Percentiles rank a stretch among this genome's conserved stretches.
Conservation (phyloP, 2,888 invertebrate genomes). For the Drosophila acutilabella region DNA sequence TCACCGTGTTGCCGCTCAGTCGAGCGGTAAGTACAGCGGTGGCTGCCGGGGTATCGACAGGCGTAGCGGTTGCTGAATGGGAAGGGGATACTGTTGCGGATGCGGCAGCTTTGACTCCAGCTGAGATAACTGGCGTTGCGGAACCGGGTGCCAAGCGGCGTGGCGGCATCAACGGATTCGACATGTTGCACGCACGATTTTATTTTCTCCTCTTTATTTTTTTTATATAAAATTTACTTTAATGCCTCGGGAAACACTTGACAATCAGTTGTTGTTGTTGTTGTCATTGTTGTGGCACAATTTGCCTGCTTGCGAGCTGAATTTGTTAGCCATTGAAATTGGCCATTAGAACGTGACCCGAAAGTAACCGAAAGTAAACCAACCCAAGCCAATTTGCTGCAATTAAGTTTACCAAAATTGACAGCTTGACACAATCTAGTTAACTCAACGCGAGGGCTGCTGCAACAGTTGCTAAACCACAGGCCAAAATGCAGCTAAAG, state of each 20-base stretch:
- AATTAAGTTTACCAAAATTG: slow-evolving; percentile 50
- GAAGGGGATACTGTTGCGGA: neutral
- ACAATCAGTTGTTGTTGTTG: slow-evolving; percentile 38
- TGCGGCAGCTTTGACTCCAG: slow-evolving; percentile 1
- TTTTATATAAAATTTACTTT: slow-evolving; percentile 1
- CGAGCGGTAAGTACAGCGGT: slow-evolving; percentile 66
- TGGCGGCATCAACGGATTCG: slow-evolving; percentile 64
- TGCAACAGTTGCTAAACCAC: neutral
- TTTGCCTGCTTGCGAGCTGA: slow-evolving; percentile 17
- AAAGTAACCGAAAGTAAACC: slow-evolving; percentile 5
- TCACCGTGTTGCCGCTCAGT: slow-evolving; percentile 58
- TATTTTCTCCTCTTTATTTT: neutral
- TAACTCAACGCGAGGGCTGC: slow-evolving; percentile 6
- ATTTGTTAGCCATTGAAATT: slow-evolving; percentile 40
- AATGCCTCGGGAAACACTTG: slow-evolving; percentile 32
- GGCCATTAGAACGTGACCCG: slow-evolving; percentile 35
- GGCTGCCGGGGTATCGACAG: slow-evolving; percentile 25
- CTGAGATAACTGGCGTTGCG: slow-evolving; percentile 69
- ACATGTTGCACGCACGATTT: slow-evolving; percentile 64
- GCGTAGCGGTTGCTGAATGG: too few species aligned
- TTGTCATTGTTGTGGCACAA: slow-evolving; percentile 29
- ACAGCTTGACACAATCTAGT: slow-evolving; percentile 40
- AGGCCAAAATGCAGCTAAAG: neutral
- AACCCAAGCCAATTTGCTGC: slow-evolving; percentile 55
- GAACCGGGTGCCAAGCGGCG: slow-evolving; percentile 75